Evolutionary conservation across 2,113 vertebrate species (phyloP), one percentile per base, ranked within the genome.

Genomic region (Octodon degus): DNA sequence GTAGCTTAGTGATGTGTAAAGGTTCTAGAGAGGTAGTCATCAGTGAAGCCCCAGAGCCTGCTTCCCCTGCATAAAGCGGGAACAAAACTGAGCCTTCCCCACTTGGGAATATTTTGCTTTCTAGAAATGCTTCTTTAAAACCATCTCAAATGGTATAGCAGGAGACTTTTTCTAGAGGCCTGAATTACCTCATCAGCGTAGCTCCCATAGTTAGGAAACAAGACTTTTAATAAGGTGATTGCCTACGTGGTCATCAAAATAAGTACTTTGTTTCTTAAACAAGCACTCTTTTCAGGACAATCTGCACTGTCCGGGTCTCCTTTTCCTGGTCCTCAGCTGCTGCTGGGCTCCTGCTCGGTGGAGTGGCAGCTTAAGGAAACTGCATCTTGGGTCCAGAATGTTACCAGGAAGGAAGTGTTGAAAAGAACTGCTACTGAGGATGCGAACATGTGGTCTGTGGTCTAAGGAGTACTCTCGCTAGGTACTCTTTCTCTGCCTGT

Each of bases 111-210:
- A 76, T 65, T n/a, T 32, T 32, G 79, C 81, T 89, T 86, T 89
- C 58, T 34, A 86, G 37, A 93, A 55, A 92, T 94, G 50, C 17
- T 60, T 95, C n/a, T 93, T 62, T 81, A 90, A 91, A 92, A 14
- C 1, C 20, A 93, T 53, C 16, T 90, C 58, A 77, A 72, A 86
- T 34, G 32, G 74, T 63, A 27, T 1, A 81, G 50, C 8, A 90
- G 32, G 8, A 89, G 34, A 30, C 2, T 22, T 94, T 80, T 92
- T 25, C 27, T 67, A 12, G 50, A 79, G 94, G 30, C 27, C 22
- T 85, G 8, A 94, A 81, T 32, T 55, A 2, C n/a, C 30, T 20
- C 63, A 8, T 40, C 32, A 70, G 37, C 55, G 25, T 92, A 72
- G 34, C 19, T 94, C 86, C 95, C 20, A 68, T 19, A 58, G 40